Evolutionary conservation across 2,888 invertebrate species (phyloP), one percentile per base, ranked within the genome.

Genomic region (Pseudococcus viburni): DNA sequence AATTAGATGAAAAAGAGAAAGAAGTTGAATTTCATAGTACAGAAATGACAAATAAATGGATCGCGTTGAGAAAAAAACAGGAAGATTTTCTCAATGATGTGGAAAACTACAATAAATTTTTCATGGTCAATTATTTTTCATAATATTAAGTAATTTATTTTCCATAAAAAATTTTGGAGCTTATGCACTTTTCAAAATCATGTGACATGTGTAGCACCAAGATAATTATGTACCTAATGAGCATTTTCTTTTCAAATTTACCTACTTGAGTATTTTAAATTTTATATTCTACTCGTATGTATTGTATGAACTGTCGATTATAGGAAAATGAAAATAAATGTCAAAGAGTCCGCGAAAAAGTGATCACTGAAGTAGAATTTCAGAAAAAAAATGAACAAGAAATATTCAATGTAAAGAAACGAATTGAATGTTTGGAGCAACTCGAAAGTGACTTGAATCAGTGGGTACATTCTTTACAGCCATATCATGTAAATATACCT

Each of bases 11-110:
- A 39, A 88, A 88, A 39, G 85, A 85, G 85, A 88, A 39, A 77
- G 88, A 88, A 85, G 33, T 46, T 5, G 85, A 85, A 85, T 85
- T 88, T 39, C 19, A 64, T 19, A 73, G 77, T 33, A 15, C 73
- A n/a, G 88, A 88, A 46, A 77, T 88, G 77, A 88, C 42, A n/a
- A 88, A 51, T 22, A 88, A 88, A 51, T 88, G 88, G 88, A 17
- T 22, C 7, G 55, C 73, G 77, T 84, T 88, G 55, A 85, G 17
- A 12, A 68, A 46, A 46, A 77, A 77, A 42, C 84, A 85, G 55
- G 19, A 64, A 11, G 51, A 85, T n/a, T 88, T 85, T 73, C 42
- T 85, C 26, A 77, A 51, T n/a, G 51, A 77, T 39, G 73, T 85
- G 22, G 15, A 42, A 46, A 51, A 68, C 15, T 85, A 55, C 26